Conservation (phyloP, 1,140 invertebrate species). For the Drosophila leontia region DNA sequence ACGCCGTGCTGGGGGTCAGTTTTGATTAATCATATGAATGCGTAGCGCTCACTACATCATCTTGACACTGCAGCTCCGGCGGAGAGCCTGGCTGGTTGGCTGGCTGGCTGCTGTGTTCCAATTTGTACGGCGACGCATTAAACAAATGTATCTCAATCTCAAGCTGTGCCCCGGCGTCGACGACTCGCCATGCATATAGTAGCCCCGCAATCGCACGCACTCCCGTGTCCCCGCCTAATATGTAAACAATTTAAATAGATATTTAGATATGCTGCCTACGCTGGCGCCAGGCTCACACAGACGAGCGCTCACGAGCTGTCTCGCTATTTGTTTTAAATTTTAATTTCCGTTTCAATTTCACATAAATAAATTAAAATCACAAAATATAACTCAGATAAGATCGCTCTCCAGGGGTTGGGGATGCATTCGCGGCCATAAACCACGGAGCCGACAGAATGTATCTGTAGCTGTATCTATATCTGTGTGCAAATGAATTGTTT, state of each 20-base stretch:
- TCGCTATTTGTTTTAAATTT: slow-evolving; percentile 82
- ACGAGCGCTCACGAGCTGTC: slow-evolving; percentile 19
- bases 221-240: slow-evolving; percentile 40
- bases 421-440: slow-evolving; percentile 34
- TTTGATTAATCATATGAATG: slow-evolving; percentile 60
- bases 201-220: neutral
- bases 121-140: slow-evolving; percentile 77
- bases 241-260: slow-evolving; percentile 82
- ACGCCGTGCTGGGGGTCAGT: slow-evolving; percentile 49
- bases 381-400: slow-evolving; percentile 57
- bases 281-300: slow-evolving; percentile 64
- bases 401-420: slow-evolving; percentile 17
- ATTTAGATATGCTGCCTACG: slow-evolving; percentile 82
- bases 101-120: slow-evolving; percentile 44
- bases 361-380: slow-evolving; percentile 80
- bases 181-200: slow-evolving; percentile 13
- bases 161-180: slow-evolving; percentile 72
- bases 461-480: neutral
- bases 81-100: slow-evolving; percentile 32
- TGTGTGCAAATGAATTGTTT: slow-evolving; percentile 54
- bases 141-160: slow-evolving; percentile 82
- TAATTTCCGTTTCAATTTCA: slow-evolving; percentile 85
- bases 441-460: neutral
- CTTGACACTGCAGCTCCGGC: slow-evolving; percentile 62
- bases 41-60: slow-evolving; percentile 69